Evolutionary conservation across 2,797 vertebrate genomes (phyloP).

Genomic region (Hyperoplus lanceolatus): DNA sequence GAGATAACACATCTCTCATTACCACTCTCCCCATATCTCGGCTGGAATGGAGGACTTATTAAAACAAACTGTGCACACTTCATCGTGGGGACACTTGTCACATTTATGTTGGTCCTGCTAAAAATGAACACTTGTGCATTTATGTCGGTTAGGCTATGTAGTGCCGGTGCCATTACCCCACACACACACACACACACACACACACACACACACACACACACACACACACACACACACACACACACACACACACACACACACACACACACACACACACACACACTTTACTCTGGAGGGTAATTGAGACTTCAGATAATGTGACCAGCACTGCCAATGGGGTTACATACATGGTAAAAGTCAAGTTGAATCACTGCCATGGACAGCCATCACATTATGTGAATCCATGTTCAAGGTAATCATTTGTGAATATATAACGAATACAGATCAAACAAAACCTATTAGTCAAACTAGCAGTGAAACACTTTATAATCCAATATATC

Average conservation of each 20-base stretch:
- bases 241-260: too few relatives aligned
- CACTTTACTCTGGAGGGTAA: conserved; percentile 9
- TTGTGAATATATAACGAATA: background rate
- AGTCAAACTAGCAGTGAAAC: background rate
- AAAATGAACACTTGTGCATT: conserved; percentile 14
- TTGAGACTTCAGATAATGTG: conserved; percentile 1
- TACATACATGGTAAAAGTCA: background rate
- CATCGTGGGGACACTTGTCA: conserved; percentile 31
- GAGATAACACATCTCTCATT: conserved; percentile 82
- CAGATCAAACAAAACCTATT: background rate
- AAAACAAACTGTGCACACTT: conserved; percentile 51
- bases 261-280: conserved; percentile 4
- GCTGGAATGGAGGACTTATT: conserved; percentile 52
- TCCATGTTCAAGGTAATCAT: background rate
- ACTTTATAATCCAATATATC: background rate
- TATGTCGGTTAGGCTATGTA: conserved; percentile 21
- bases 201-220: too few relatives aligned
- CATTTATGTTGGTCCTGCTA: conserved; percentile 13
- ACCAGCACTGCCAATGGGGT: background rate
- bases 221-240: too few relatives aligned
- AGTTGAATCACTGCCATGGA: background rate
- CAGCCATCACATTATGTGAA: background rate
- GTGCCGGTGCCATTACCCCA: background rate
- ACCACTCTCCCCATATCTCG: conserved; percentile 64
- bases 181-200: background rate